Base-by-base conservation (phyloP, 2,888 invertebrate genomes). In the Brachylomia viminalis region DNA sequence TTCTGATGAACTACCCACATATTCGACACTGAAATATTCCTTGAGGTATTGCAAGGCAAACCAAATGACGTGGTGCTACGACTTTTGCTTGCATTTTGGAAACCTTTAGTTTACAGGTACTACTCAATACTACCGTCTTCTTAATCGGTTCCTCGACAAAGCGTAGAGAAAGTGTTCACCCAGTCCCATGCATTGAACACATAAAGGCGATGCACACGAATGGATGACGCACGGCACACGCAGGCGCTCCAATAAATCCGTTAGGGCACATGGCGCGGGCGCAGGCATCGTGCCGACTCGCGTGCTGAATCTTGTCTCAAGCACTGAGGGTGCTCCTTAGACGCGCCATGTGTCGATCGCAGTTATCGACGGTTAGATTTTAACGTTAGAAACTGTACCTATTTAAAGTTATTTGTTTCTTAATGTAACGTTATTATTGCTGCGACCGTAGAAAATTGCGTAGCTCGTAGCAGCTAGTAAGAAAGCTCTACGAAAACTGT, bases 241-340 rank as follows among this genome's bases (percentile, higher is more conserved):
- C 92, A 91, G 91, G 89, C 92, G 92, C 91, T 94, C 92, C 92
- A 93, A 94, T 94, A 96, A 96, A 96, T 96, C 96, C 96, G 96
- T 96, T 96, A 96, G 20, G 92, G 93, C 95, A 95, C 95, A 95
- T 95, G 95, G 94, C 94, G 93, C 91, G 91, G 87, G 87, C 88
- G 90, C 86, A 90, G 80, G 82, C 83, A 81, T 62, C 87, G 87
- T 87, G 89, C 80, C 83, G 85, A 81, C 90, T 91, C 92, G 93
- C 92, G 91, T 91, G 91, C 92, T 91, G 93, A 94, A 94, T 95
- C 96, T 94, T 95, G 93, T 91, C 94, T 92, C 90, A 91, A 92
- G 61, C 91, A 92, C 92, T 92, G 90, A 93, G 95, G 95, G 94
- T 92, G 93, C 90, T 75, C 84, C 77, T 86, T 86, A 89, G 92